Evolutionary conservation across 2,888 invertebrate genomes (phyloP).

Genomic region (Plusia festucae): DNA sequence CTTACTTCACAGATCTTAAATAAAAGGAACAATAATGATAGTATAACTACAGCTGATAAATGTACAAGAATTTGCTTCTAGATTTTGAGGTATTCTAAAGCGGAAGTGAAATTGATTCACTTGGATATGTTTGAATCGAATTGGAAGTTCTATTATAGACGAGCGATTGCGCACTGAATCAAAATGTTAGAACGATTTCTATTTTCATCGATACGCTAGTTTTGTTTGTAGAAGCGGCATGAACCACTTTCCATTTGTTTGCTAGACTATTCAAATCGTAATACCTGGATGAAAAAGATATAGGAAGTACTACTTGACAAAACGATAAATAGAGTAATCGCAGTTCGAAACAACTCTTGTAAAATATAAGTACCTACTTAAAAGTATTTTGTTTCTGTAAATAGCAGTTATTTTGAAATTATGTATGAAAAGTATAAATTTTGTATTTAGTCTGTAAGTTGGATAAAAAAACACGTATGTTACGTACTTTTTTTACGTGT

Average conservation of each 20-base stretch:
- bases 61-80: too few species aligned
- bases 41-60: background rate
- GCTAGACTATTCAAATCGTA: conserved; percentile 22
- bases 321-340: background rate
- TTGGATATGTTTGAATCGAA: background rate
- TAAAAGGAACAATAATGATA: background rate
- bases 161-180: conserved; percentile 44
- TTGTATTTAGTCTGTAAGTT: too few species aligned
- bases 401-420: too few species aligned
- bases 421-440: too few species aligned
- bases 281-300: conserved; percentile 8
- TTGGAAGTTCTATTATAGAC: conserved; percentile 16
- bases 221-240: conserved; percentile 39
- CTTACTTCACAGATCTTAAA: background rate
- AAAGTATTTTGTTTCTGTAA: too few species aligned
- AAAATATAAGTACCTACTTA: too few species aligned
- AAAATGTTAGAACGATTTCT: conserved; percentile 35
- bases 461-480: too few species aligned
- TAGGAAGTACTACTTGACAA: conserved; percentile 2
- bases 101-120: background rate
- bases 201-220: conserved; percentile 33
- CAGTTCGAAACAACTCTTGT: background rate
- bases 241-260: conserved; percentile 42
- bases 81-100: background rate
- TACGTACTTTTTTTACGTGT: too few species aligned